These are phyloP conservation scores for Perccottus glenii DNA, from an alignment of 2,113 vertebrate species.

Conservation along the genomic window DNA sequence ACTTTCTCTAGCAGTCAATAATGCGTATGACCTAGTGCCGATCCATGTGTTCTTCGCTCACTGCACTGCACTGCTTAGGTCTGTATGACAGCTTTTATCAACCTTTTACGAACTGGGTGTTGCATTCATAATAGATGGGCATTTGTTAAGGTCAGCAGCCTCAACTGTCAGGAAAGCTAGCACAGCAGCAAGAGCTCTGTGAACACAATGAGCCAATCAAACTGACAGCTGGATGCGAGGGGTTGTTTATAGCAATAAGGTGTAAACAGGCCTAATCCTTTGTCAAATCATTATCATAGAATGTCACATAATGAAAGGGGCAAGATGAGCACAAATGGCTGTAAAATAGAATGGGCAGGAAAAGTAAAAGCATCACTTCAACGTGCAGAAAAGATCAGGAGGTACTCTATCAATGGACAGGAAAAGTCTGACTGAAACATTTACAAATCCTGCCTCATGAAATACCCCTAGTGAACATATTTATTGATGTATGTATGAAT, in stretches of 20 bases:
- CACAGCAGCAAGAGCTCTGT: not conserved
- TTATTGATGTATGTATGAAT: no score
- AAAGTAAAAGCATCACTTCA: not conserved
- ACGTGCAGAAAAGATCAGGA: not conserved
- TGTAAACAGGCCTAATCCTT: slow-evolving; percentile 59
- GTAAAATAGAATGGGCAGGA: slow-evolving; percentile 16
- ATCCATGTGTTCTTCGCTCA: slow-evolving; percentile 18
- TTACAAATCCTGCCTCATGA: no score
- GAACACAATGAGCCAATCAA: slow-evolving; percentile 51
- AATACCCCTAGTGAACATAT: no score
- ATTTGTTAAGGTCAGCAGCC: slow-evolving; percentile 61
- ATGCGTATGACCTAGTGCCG: slow-evolving; percentile 44
- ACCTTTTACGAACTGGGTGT: slow-evolving; percentile 40
- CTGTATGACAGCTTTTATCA: slow-evolving; percentile 37
- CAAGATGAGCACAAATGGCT: slow-evolving; percentile 52
- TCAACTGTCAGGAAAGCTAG: slow-evolving; percentile 27
- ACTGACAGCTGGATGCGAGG: slow-evolving; percentile 46
- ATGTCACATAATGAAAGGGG: slow-evolving; percentile 50
- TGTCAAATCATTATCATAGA: slow-evolving; percentile 52
- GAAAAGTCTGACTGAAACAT: no score
- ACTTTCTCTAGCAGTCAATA: slow-evolving; percentile 60
- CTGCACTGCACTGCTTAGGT: slow-evolving; percentile 42
- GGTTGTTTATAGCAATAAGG: slow-evolving; percentile 54
- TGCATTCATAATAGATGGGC: slow-evolving; percentile 57
- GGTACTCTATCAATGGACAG: no score